phyloP scores from a whole-genome alignment of 1,140 invertebrate species.

The Chrysoperla carnea region DNA sequence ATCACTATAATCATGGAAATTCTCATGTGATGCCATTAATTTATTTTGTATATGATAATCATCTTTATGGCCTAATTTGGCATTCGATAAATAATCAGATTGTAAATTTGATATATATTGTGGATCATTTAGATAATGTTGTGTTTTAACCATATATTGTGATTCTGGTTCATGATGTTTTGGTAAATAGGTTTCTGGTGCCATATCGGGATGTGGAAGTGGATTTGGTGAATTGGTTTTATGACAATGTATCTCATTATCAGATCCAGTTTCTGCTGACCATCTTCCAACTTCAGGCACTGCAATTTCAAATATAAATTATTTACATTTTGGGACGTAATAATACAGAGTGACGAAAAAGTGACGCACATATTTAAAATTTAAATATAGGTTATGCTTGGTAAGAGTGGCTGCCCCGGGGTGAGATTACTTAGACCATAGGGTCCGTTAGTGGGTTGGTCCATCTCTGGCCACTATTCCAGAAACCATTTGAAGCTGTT shows the following conservation, averaged over 20 bases:
- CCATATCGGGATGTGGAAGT: constrained; percentile 51
- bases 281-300: constrained; percentile 47
- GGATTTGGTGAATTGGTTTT: constrained; percentile 52
- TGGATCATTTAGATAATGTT: constrained; percentile 1
- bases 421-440: no score
- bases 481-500: no score
- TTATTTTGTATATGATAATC: constrained; percentile 28
- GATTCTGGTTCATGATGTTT: neutral
- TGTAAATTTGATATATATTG: constrained; percentile 25
- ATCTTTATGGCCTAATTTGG: neutral
- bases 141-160: neutral
- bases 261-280: constrained; percentile 59
- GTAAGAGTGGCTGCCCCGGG: no score
- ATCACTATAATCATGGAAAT: constrained; percentile 38
- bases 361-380: no score
- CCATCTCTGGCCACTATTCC: no score
- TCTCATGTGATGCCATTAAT: constrained; percentile 33
- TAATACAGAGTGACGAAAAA: no score
- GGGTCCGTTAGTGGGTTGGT: no score
- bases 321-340: no score
- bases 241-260: constrained; percentile 44
- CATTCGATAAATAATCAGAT: constrained; percentile 21
- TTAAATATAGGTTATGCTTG: constrained; percentile 3
- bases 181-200: constrained; percentile 36
- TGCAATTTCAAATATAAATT: no score